Evolutionary conservation across 2,797 vertebrate species (phyloP).

Genomic region (Xenentodon cancila): DNA sequence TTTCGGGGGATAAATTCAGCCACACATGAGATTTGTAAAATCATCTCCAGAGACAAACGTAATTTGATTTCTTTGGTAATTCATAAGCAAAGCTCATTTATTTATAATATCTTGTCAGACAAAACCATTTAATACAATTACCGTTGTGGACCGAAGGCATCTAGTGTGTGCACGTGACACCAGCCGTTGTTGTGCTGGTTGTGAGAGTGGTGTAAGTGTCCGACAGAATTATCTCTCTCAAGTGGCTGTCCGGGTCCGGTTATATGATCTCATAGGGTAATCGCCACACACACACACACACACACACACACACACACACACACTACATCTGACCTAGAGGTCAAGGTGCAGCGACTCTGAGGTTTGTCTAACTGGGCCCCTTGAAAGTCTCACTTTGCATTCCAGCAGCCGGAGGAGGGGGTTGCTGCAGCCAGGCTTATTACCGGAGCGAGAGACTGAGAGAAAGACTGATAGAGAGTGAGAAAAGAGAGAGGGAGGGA

Average conservation of each 20-base stretch:
- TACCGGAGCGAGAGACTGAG: constrained; percentile 74
- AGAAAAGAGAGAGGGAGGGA: constrained; percentile 40
- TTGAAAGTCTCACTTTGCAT: constrained; percentile 92
- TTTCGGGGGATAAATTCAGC: not conserved
- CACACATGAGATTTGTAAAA: not conserved
- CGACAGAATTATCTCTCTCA: constrained; percentile 45
- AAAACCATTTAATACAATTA: constrained; percentile 15
- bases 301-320: constrained; percentile 41
- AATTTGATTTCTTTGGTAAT: not conserved
- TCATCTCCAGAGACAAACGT: not conserved
- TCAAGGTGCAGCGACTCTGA: constrained; percentile 98
- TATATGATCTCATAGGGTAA: constrained; percentile 63
- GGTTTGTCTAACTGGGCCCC: constrained; percentile 95
- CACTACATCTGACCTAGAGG: constrained; percentile 86
- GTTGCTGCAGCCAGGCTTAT: constrained; percentile 80
- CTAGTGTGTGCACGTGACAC: constrained; percentile 9
- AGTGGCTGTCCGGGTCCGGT: constrained; percentile 48
- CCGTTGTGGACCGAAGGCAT: not conserved
- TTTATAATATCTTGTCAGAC: not conserved
- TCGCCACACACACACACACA: constrained; percentile 10
- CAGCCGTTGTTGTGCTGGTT: constrained; percentile 4
- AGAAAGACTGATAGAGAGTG: constrained; percentile 50
- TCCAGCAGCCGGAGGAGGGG: constrained; percentile 91
- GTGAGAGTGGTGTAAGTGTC: constrained; percentile 36
- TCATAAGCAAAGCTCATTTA: not conserved